Evolutionary conservation across 2,113 vertebrate genomes (phyloP).

Genomic region (Calidris pugnax): DNA sequence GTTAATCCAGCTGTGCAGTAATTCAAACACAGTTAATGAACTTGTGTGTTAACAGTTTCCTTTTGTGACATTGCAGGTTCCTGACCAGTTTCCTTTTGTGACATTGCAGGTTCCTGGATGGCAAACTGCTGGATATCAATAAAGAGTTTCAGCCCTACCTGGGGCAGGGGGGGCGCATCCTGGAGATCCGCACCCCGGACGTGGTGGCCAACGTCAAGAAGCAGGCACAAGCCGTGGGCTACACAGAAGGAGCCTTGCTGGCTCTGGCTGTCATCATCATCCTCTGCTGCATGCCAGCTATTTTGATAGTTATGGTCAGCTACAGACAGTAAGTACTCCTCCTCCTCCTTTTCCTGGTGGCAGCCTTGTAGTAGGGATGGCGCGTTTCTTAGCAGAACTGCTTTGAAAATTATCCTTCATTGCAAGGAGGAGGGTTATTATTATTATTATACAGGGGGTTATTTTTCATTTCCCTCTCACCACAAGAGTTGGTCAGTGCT

Average conservation of each 20-base stretch:
- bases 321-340: conserved; percentile 92
- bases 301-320: conserved; percentile 95
- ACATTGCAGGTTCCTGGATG: conserved; percentile 87
- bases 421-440: neutral
- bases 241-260: conserved; percentile 92
- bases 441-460: neutral
- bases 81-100: neutral
- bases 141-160: conserved; percentile 93
- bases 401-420: accelerated
- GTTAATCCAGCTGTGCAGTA: neutral
- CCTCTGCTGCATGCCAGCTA: conserved; percentile 95
- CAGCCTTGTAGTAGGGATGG: accelerated
- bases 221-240: conserved; percentile 92
- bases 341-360: neutral
- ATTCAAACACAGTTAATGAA: neutral
- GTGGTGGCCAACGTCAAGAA: conserved; percentile 95
- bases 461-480: neutral
- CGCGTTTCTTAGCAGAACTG: accelerated
- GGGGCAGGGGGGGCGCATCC: conserved; percentile 90
- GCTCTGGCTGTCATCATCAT: conserved; percentile 97
- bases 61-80: no score
- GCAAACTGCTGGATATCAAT: conserved; percentile 95
- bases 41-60: no score
- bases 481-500: accelerated
- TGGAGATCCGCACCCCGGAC: conserved; percentile 92